Conservation (phyloP, 2,888 invertebrate genomes). For the Lasioglossum oenotherae region DNA sequence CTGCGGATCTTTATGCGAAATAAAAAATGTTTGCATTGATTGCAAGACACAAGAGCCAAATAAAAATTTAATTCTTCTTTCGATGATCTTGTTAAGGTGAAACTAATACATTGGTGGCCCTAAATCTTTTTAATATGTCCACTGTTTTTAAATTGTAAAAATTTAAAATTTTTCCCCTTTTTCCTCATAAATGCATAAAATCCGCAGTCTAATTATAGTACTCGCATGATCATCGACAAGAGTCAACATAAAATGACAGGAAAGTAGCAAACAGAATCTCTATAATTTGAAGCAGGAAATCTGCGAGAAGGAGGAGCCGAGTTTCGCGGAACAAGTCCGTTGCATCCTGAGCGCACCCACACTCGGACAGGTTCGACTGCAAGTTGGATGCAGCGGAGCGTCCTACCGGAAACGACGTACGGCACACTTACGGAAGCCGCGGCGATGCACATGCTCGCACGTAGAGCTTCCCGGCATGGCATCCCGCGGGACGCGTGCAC, state of each 20-base stretch:
- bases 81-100: too few relatives aligned
- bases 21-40: too few relatives aligned
- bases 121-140: too few relatives aligned
- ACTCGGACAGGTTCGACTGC: neutral
- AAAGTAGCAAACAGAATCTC: neutral
- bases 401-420: conserved; percentile 44
- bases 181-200: too few relatives aligned
- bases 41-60: too few relatives aligned
- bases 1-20: too few relatives aligned
- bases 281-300: conserved; percentile 4
- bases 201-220: neutral
- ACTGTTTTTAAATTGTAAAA: too few relatives aligned
- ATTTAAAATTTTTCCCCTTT: too few relatives aligned
- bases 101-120: too few relatives aligned
- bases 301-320: neutral
- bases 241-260: neutral
- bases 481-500: conserved; percentile 43
- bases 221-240: neutral
- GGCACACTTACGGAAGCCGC: conserved; percentile 57
- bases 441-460: conserved; percentile 31
- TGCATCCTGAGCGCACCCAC: neutral
- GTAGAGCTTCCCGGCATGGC: conserved; percentile 35
- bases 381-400: conserved; percentile 27
- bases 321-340: conserved; percentile 31
- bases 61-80: too few relatives aligned